Base-by-base conservation (phyloP, 2,797 vertebrate species). In the Botia almorhae region DNA sequence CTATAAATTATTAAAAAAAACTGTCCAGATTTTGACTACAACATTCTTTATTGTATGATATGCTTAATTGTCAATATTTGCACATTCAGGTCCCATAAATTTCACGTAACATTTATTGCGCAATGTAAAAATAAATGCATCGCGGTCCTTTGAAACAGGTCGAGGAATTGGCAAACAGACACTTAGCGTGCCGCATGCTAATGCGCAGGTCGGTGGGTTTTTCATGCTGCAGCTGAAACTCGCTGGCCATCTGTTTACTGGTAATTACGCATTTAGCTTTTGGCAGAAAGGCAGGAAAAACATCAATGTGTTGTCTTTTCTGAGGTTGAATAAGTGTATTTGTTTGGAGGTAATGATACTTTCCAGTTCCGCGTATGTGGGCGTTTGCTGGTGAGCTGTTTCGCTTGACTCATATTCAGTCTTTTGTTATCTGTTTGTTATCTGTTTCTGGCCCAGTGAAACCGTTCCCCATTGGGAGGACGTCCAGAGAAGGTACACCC, bases 401-500 rank as follows among this genome's bases (percentile, higher is more conserved):
- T 85, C 83, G 82, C 82, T 86, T 88, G 76, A 77, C 14, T 19
- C 73, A 79, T 69, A 82, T 89, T 87, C 29, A 39, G 77, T 82
- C 51, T 61, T 63, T 71, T 69, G 82, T 88, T 82, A 85, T 76
- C 13, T 46, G 73, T 63, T 71, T 69, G 82, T 88, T 82, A 85
- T 76, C 13, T 46, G 73, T 85, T 83, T 82, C 83, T 82, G 88
- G 87, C 88, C 89, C 89, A 90, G 86, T 89, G 86, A 89, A 92
- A 89, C 86, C 81, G 69, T 87, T 88, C 81, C 84, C 89, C 69
- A 65, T 84, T 73, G 89, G 89, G 87, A 92, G 74, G 70, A 81
- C 85, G 89, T 83, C 85, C 88, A 83, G 85, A 76, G 87, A 90
- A 92, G 91, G 90, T 90, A 84, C 85, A 89, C 88, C 89, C 90